A percentile compares a stretch with the other conserved stretches of the same genome.
Evolutionary conservation across 2,888 invertebrate species (phyloP).

Genomic region (Phyto melanocephala): DNA sequence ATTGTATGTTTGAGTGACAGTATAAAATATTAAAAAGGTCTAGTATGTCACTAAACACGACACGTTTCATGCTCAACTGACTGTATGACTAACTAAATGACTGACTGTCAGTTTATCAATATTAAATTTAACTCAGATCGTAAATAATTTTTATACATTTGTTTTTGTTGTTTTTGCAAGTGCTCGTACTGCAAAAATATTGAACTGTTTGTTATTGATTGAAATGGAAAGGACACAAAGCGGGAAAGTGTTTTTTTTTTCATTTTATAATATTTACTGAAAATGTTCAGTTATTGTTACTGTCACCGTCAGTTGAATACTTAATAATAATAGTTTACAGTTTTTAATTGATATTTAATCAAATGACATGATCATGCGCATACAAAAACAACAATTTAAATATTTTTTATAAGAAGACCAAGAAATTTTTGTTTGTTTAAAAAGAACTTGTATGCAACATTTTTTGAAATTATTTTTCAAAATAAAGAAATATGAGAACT

Average conservation of each 20-base stretch:
- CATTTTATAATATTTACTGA: not conserved
- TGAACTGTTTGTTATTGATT: not conserved
- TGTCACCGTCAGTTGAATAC: conserved; percentile 30
- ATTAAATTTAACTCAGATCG: not conserved
- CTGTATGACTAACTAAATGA: not conserved
- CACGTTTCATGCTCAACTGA: not conserved
- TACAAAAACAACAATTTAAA: not conserved
- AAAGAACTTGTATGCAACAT: not conserved
- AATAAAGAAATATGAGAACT: no score
- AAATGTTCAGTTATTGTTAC: not conserved
- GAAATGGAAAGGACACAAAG: conserved; percentile 14
- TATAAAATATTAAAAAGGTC: conserved; percentile 11
- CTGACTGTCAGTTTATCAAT: conserved; percentile 13
- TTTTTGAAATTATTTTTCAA: no score
- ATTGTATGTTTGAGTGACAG: not conserved
- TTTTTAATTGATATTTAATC: conserved; percentile 35
- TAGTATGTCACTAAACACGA: conserved; percentile 26
- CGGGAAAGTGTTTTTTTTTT: not conserved
- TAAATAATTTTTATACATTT: not conserved
- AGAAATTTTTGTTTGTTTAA: not conserved
- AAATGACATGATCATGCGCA: not conserved
- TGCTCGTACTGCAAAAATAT: not conserved
- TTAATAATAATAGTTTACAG: conserved; percentile 9
- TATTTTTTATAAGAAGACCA: not conserved
- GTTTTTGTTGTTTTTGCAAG: not conserved